Base-by-base conservation (phyloP, 2,797 vertebrate genomes). In the Carapus acus region DNA sequence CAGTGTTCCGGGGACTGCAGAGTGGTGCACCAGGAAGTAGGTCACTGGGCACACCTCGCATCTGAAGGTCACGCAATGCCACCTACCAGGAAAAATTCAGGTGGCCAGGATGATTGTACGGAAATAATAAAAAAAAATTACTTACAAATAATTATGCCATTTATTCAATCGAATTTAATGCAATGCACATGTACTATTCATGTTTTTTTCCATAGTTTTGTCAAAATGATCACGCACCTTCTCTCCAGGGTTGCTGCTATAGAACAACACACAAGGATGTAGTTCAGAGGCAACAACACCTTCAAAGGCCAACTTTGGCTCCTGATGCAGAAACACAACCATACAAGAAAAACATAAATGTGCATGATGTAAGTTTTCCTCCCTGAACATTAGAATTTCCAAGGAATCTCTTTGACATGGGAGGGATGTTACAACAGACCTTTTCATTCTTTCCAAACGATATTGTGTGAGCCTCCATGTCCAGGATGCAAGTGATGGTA, bases 241-340 rank as follows among this genome's bases (percentile, higher is more conserved):
- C 65, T 91, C 89, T 70, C 90, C 89, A 61, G 90, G 90, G 68
- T 91, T 90, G 58, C 90, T 90, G 83, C 90, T 91, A 68, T 91
- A 91, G 82, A 91, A 91, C 62, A 91, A 56, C 37, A 91, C 89
- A 78, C 90, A 90, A 0, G 90, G 90, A 65, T 89, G 88, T 4
- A 91, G 71, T 52, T 91, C 90, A 12, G 85, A 81, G 11, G 86
- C 87, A 17, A 89, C 86, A 58, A 90, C 86, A 40, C 86, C 84
- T 78, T 91, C 90, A 85, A 91, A 90, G 0, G 88, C 89, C 76
- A 91, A 61, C 69, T 88, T 90, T 45, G 90, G 88, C 39, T 90
- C 89, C 90, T 91, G 51, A 11, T 9, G 70, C 43, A 68, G 49
- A 65, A 62, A 57, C 3, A 41, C 34, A 17, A 48, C 6, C 11